Percentiles rank a stretch among this genome's conserved stretches.
phyloP scores from a whole-genome alignment of 2,797 vertebrate genomes.

The Monodelphis domestica region DNA sequence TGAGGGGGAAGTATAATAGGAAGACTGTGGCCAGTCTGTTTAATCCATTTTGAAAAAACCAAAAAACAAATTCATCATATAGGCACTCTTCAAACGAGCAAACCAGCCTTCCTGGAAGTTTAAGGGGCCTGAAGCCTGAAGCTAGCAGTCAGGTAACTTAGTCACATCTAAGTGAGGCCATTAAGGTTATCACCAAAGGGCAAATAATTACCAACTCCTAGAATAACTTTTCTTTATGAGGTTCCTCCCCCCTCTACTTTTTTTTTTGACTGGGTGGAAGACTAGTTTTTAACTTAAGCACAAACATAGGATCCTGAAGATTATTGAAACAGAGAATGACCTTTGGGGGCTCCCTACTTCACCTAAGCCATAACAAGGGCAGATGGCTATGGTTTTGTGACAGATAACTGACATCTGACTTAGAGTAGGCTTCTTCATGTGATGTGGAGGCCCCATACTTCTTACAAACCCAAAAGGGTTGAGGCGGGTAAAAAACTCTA shows the following conservation, averaged over 20 bases:
- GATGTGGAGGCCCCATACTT: not conserved
- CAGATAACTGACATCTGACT: not conserved
- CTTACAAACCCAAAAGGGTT: not conserved
- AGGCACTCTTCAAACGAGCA: constrained; percentile 68
- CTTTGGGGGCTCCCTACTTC: not conserved
- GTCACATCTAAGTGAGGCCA: constrained; percentile 51
- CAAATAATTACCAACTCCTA: constrained; percentile 45
- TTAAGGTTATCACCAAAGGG: constrained; percentile 12
- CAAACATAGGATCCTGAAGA: not conserved
- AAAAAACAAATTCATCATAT: constrained; percentile 64
- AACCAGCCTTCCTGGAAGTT: constrained; percentile 68
- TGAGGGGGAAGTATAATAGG: not conserved
- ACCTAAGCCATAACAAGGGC: not conserved
- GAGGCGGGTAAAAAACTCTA: not conserved
- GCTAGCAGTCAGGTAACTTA: constrained; percentile 66
- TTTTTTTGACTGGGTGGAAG: not conserved
- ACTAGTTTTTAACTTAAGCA: not conserved
- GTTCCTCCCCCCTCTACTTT: not conserved
- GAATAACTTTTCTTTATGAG: constrained; percentile 42
- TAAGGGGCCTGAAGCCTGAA: constrained; percentile 69
- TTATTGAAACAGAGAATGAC: not conserved
- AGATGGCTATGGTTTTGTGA: not conserved
- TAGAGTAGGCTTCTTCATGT: not conserved
- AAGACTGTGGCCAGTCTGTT: constrained; percentile 46
- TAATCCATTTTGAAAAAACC: constrained; percentile 58